Base-by-base conservation (phyloP, 2,888 invertebrate genomes). In the Lasioglossum vierecki region DNA sequence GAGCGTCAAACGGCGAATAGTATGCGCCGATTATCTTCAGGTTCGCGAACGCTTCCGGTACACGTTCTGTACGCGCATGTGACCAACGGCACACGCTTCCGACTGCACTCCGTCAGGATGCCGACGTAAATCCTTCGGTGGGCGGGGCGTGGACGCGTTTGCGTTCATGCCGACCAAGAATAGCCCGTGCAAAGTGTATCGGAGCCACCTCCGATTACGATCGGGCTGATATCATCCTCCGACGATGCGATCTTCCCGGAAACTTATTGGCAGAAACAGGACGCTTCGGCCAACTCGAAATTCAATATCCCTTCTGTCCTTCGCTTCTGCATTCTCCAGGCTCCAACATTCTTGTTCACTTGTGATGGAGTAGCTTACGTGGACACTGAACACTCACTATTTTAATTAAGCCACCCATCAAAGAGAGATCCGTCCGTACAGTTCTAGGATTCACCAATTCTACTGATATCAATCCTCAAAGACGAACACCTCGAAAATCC, bases 51-150 rank as follows among this genome's bases (percentile, higher is more conserved):
- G 84, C 74, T 82, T 35, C 83, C 39, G 22, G 68, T 11, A 39
- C 35, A 68, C 22, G 22, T 11, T 39, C 35, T 49, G 39, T 66
- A 15, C 84, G 75, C 79, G 75, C 83, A 72, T 79, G 83, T 83
- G 79, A 83, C 83, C 68, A 77, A 26, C 60, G 49, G 49, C 71
- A 46, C 57, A 46, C 71, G 79, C 76, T 83, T 75, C 83, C 90
- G 86, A 89, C 89, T 82, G 90, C 81, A 83, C 84, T 26, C 78
- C 79, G 77, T 86, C 83, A 73, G 83, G 76, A 73, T 77, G 84
- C 78, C 71, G 77, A 85, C 88, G 92, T 92, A 92, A 92, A 92
- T 92, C 91, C 90, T 88, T 84, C 46, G 30, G 86, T 85, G 88
- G 91, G 91, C 88, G 91, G 88, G 90, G 87, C 88, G 88, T 84